Evolutionary conservation across 2,113 vertebrate species (phyloP), one percentile per base, ranked within the genome.

Genomic region (Scytalopus superciliaris): DNA sequence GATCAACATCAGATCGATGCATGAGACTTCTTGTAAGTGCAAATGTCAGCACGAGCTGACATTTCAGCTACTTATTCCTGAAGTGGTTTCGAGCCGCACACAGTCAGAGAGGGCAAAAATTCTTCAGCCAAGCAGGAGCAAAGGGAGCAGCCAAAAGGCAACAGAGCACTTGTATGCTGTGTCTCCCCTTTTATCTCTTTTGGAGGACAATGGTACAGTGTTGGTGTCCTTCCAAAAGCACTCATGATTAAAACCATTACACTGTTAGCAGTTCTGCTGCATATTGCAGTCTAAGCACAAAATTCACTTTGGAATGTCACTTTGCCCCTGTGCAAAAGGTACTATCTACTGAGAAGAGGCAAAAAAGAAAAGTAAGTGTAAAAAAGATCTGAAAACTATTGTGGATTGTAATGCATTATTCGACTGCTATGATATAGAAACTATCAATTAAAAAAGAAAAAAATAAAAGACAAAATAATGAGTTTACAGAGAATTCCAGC

Each of bases 141-240:
- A 35, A 87, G 77, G 35, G 31, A 85, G 85, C 37, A 93, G 74
- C n/a, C 68, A 68, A 73, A 95, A 85, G 28, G n/a, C n/a, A 67
- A 63, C 2, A 2, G 19, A 52, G 49, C 15, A 78, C 37, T 16
- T 25, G 6, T 3, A 7, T 9, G 28, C n/a, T 63, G 3, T 28
- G 84, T 52, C 53, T 56, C 44, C 52, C 6, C 72, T 67, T 67
- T 60, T 19, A 13, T 53, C 21, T 49, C 60, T 30, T 89, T 42
- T 78, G 64, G 77, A 94, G 73, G 77, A 56, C 84, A 87, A 1
- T 11, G 69, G 40, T 27, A 31, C 1, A 15, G 45, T 0, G 3
- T 2, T 68, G 78, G 57, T 87, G 91, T n/a, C 74, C 87, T 96
- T 84, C 87, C 77, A 89, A 95, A 91, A 44, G 53, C 53, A 64